Evolutionary conservation across 2,888 invertebrate genomes (phyloP).

Genomic region (Amphiduros pacificus): DNA sequence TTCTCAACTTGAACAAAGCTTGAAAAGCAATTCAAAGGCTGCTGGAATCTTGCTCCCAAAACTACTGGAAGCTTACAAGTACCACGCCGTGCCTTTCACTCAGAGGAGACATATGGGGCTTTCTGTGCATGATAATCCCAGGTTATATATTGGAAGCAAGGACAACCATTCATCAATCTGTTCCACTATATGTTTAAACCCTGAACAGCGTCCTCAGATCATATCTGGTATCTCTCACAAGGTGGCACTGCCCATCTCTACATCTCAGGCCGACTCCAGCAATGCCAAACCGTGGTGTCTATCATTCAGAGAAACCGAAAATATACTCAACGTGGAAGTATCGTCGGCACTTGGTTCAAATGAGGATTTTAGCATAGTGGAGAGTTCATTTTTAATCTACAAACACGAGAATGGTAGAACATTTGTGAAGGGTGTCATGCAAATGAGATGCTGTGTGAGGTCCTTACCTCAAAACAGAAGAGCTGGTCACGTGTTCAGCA

Average conservation of each 20-base stretch:
- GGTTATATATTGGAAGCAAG: constrained; percentile 16
- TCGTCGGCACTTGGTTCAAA: neutral
- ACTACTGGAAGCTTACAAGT: constrained; percentile 18
- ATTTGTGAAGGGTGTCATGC: constrained; percentile 18
- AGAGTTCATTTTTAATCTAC: constrained; percentile 17
- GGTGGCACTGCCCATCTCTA: constrained; percentile 10
- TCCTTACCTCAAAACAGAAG: constrained; percentile 1
- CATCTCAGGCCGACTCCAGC: constrained; percentile 13
- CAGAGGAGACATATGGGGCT: neutral
- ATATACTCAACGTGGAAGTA: constrained; percentile 9
- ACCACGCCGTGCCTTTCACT: constrained; percentile 17
- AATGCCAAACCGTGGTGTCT: constrained; percentile 11
- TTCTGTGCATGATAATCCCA: constrained; percentile 2
- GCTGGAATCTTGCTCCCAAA: neutral
- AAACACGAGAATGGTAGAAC: constrained; percentile 14
- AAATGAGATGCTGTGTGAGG: constrained; percentile 7
- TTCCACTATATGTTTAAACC: constrained; percentile 1
- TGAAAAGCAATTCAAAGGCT: constrained; percentile 4
- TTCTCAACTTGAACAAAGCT: constrained; percentile 5
- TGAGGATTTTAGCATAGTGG: constrained; percentile 11
- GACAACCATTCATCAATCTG: neutral
- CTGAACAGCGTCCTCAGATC: neutral
- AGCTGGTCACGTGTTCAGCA: constrained; percentile 13
- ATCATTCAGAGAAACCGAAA: neutral
- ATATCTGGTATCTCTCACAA: neutral